Conservation (phyloP, 2,113 vertebrate genomes). For the Nothocercus julius region DNA sequence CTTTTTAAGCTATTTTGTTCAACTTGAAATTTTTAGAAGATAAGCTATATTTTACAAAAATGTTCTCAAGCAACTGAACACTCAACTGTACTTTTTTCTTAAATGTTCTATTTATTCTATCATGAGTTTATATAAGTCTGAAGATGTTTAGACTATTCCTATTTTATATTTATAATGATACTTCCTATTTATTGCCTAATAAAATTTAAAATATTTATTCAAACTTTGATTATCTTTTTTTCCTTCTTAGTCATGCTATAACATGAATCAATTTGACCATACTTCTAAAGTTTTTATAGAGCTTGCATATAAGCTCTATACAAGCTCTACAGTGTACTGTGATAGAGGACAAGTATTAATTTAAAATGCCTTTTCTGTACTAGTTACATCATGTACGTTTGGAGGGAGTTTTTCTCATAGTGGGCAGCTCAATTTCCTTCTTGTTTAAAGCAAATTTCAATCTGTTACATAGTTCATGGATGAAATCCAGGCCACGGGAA, state of each 20-base stretch:
- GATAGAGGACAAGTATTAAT: not conserved
- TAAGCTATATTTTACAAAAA: not conserved
- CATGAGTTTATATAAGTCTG: not conserved
- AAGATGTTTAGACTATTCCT: slow-evolving; percentile 30
- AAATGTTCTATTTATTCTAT: slow-evolving; percentile 30
- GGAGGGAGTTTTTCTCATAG: not conserved
- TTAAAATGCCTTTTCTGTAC: not conserved
- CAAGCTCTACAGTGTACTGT: too few relatives aligned
- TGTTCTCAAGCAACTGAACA: not conserved
- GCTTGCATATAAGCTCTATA: not conserved
- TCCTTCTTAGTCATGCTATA: not conserved
- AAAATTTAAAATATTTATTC: slow-evolving; percentile 15
- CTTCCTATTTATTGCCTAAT: slow-evolving; percentile 60
- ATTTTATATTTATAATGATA: slow-evolving; percentile 67
- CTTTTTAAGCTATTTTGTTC: accelerated
- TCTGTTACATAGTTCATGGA: accelerated
- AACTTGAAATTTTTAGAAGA: not conserved
- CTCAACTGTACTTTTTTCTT: not conserved
- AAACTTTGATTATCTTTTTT: not conserved
- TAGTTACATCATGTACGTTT: not conserved
- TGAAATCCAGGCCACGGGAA: not conserved
- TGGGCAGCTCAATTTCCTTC: accelerated
- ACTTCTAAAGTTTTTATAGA: not conserved
- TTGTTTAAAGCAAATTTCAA: not conserved
- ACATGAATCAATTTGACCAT: not conserved